Base-by-base conservation (phyloP, 2,113 vertebrate genomes). In the Pycnonotus jocosus region DNA sequence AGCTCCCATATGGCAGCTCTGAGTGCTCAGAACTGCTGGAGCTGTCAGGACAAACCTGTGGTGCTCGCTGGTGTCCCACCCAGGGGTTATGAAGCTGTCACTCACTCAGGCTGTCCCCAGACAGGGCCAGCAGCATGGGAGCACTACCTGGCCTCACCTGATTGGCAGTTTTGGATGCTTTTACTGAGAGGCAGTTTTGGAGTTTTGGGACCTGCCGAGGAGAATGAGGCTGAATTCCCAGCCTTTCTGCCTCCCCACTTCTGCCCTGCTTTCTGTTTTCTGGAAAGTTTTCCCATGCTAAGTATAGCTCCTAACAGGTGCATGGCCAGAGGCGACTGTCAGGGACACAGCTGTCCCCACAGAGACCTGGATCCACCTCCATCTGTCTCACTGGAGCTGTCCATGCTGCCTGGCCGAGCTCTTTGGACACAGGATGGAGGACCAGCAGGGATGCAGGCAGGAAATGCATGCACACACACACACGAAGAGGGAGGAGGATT, bases 231-330 rank as follows among this genome's bases (percentile, higher is more conserved):
- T 70, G 76, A 80, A 61, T 53, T 79, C 62, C 17, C 81, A 48
- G 50, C 77, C 86, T 91, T 91, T 60, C 84, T 85, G 51, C 72
- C 73, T 54, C 50, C 65, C 38, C 51, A 28, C 37, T 83, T 82
- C 72, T 92, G 70, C 86, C 73, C 62, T 90, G 92, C 85, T 92
- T 92, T 92, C 86, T 83, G 69, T 73, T 72, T 94, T 88, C 93
- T 89, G 71, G 86, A 87, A 93, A 94, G 92, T 94, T 80, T 94
- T 94, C 77, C 94, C 91, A 65, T 95, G 95, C 97, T 97, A 98
- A 98, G 87, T 97, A 96, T 98, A 97, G 97, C n/a, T 97, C 92
- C 86, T 96, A 96, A 97, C 98, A 98, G 97, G 97, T 98, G 97
- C 94, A 83, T 8, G 20, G 90, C 82, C 90, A 88, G 88, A 92